Evolutionary conservation across 2,113 vertebrate genomes (phyloP).

Genomic region (Microcebus jonahi): DNA sequence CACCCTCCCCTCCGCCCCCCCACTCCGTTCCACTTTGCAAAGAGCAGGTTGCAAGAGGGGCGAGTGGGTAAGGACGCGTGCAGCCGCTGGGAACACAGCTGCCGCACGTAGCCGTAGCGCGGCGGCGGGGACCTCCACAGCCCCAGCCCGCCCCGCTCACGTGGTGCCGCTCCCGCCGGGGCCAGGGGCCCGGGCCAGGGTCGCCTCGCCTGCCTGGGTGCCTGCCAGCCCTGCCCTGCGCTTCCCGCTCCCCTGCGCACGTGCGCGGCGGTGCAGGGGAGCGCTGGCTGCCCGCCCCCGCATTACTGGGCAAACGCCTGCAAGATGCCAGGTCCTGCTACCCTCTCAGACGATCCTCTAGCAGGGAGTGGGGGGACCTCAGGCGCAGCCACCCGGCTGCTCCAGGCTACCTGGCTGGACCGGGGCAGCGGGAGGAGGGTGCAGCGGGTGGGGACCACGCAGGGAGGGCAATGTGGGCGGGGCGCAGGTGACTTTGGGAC

Average conservation of each 20-base stretch:
- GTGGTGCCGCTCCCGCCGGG: background rate
- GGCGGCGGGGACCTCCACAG: background rate
- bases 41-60: background rate
- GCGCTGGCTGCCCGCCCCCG: background rate
- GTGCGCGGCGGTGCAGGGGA: background rate
- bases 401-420: background rate
- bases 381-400: background rate
- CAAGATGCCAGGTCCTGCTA: background rate
- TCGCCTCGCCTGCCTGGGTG: background rate
- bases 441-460: background rate
- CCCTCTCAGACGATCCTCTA: background rate
- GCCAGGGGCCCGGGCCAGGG: background rate
- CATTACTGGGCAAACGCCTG: background rate
- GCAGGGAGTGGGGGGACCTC: background rate
- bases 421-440: too few species aligned
- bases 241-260: background rate
- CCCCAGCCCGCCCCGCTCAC: background rate
- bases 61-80: background rate
- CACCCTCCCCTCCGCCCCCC: background rate
- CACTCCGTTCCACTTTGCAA: constrained; percentile 6
- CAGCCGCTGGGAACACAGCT: constrained; percentile 52
- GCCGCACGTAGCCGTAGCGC: constrained; percentile 43
- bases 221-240: background rate
- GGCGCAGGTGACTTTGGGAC: background rate
- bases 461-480: background rate